A percentile compares a stretch with the other conserved stretches of the same genome.
These are phyloP conservation scores for Mola mola DNA, from an alignment of 2,113 vertebrate genomes.

Conservation along the genomic window DNA sequence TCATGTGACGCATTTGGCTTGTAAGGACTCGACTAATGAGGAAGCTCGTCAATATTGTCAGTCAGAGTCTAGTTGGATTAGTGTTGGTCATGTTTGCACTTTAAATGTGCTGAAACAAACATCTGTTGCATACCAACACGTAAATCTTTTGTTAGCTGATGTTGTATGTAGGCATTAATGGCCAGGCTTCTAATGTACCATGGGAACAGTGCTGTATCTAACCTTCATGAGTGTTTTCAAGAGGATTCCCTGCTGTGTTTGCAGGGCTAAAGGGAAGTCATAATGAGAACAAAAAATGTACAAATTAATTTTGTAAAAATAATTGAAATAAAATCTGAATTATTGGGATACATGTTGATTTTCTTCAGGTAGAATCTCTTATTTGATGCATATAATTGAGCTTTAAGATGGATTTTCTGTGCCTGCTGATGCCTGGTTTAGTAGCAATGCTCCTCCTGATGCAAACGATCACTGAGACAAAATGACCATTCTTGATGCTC, in stretches of 20 bases:
- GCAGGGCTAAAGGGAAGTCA: neutral
- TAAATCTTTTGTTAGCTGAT: constrained; percentile 29
- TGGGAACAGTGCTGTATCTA: constrained; percentile 5
- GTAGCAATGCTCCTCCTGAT: too few relatives aligned
- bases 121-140: constrained; percentile 18
- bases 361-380: too few relatives aligned
- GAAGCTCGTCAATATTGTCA: constrained; percentile 18
- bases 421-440: too few relatives aligned
- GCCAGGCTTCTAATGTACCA: constrained; percentile 37
- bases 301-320: neutral
- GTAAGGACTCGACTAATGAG: constrained; percentile 27
- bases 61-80: constrained; percentile 52
- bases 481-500: too few relatives aligned
- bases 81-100: constrained; percentile 58
- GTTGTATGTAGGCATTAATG: constrained; percentile 33
- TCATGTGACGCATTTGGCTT: neutral
- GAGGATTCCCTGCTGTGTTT: neutral
- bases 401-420: too few relatives aligned
- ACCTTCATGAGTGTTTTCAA: constrained; percentile 6
- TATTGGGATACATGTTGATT: too few relatives aligned
- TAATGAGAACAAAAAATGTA: neutral
- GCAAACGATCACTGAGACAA: too few relatives aligned
- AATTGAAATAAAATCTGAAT: too few relatives aligned
- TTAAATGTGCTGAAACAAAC: constrained; percentile 30
- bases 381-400: too few relatives aligned